Conservation (phyloP, 2,888 invertebrate genomes). For the Scaptomyza cyrtandrae region DNA sequence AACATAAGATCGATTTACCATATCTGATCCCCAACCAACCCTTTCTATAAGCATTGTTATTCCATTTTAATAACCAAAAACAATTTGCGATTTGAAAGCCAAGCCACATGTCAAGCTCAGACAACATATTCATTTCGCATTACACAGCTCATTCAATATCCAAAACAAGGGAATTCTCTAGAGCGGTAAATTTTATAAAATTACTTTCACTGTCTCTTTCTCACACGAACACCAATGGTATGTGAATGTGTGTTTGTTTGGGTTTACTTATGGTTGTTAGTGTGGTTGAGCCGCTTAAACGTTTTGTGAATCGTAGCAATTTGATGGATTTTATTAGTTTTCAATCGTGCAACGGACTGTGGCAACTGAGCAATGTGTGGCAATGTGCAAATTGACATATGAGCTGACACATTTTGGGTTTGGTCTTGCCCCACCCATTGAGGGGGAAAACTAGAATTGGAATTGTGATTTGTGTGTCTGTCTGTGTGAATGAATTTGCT, state of each 20-base stretch:
- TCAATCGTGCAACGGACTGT: slow-evolving; percentile 16
- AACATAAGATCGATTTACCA: too few relatives aligned
- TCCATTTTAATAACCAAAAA: background rate
- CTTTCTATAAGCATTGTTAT: background rate
- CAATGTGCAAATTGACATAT: slow-evolving; percentile 62
- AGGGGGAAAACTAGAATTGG: slow-evolving; percentile 42
- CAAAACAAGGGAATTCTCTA: background rate
- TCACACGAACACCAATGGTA: background rate
- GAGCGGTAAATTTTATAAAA: background rate
- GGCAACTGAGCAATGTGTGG: slow-evolving; percentile 27
- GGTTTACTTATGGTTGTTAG: slow-evolving; percentile 7
- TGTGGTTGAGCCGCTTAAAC: slow-evolving; percentile 31
- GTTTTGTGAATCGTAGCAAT: slow-evolving; percentile 32
- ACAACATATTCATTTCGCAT: background rate
- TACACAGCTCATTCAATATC: slow-evolving; percentile 5
- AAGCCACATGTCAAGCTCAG: slow-evolving; percentile 1
- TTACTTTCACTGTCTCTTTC: background rate
- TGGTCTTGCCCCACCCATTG: slow-evolving; percentile 24
- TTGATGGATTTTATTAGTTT: slow-evolving; percentile 48
- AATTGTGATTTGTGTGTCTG: slow-evolving; percentile 49
- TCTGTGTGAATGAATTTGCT: slow-evolving; percentile 25
- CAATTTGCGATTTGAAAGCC: background rate
- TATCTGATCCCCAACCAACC: background rate
- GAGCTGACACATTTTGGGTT: slow-evolving; percentile 58
- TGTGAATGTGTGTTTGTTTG: background rate